phyloP scores from a whole-genome alignment of 2,113 vertebrate genomes.

The Macrotis lagotis region DNA sequence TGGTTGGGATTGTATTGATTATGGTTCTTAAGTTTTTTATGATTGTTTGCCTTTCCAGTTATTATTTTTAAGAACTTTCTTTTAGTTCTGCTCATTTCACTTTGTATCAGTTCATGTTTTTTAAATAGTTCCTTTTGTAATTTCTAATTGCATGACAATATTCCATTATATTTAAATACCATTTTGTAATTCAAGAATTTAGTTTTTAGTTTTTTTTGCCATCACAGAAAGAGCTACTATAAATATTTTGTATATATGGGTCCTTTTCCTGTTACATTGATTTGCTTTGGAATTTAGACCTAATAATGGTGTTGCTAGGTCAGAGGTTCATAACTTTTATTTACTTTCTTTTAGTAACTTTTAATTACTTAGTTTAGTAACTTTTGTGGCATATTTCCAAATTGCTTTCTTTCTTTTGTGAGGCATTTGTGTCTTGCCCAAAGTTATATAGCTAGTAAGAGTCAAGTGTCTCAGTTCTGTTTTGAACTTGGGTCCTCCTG shows the following conservation, averaged over 20 bases:
- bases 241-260: not conserved
- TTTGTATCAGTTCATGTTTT: not conserved
- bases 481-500: no score
- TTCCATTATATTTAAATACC: not conserved
- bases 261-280: not conserved
- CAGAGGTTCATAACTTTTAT: not conserved
- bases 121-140: not conserved
- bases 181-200: not conserved
- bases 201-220: not conserved
- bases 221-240: not conserved
- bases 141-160: not conserved
- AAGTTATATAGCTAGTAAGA: no score
- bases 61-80: not conserved
- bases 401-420: no score
- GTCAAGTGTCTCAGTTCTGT: no score
- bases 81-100: not conserved
- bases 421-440: no score
- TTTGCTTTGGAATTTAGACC: not conserved
- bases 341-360: not conserved
- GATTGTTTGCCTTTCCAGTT: not conserved
- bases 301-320: not conserved
- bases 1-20: not conserved
- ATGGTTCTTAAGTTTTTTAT: not conserved
- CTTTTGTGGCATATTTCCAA: not conserved
- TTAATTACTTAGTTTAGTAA: not conserved